Conservation (phyloP, 2,113 vertebrate genomes). For the Papio anubis region DNA sequence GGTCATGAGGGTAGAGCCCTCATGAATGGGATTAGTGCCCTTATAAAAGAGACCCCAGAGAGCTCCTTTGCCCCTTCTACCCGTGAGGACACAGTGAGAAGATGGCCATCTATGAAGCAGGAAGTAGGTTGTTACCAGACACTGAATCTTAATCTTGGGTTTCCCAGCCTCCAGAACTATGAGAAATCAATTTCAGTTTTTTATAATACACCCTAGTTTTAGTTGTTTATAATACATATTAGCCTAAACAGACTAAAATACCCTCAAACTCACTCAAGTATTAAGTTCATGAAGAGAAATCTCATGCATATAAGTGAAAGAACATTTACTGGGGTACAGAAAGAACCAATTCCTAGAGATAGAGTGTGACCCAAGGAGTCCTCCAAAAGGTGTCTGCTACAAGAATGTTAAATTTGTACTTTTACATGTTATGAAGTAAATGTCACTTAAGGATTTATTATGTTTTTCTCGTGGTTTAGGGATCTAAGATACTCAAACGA, state of each 20-base stretch:
- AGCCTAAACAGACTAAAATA: background rate
- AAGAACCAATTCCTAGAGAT: background rate
- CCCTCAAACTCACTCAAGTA: background rate
- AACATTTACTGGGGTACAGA: background rate
- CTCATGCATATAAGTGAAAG: background rate
- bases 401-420: background rate
- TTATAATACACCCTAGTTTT: background rate
- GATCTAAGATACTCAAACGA: background rate
- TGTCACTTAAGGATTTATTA: background rate
- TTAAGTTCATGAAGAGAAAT: conserved; percentile 11
- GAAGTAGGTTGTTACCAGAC: background rate
- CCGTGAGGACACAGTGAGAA: background rate
- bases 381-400: background rate
- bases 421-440: background rate
- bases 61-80: background rate
- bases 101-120: background rate
- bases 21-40: background rate
- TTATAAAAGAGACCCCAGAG: background rate
- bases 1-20: background rate
- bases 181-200: background rate
- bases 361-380: background rate
- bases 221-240: background rate
- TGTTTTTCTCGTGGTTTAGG: background rate
- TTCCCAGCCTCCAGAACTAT: background rate
- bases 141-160: background rate